Evolutionary conservation across 2,113 vertebrate species (phyloP).

Genomic region (Mustela lutreola): DNA sequence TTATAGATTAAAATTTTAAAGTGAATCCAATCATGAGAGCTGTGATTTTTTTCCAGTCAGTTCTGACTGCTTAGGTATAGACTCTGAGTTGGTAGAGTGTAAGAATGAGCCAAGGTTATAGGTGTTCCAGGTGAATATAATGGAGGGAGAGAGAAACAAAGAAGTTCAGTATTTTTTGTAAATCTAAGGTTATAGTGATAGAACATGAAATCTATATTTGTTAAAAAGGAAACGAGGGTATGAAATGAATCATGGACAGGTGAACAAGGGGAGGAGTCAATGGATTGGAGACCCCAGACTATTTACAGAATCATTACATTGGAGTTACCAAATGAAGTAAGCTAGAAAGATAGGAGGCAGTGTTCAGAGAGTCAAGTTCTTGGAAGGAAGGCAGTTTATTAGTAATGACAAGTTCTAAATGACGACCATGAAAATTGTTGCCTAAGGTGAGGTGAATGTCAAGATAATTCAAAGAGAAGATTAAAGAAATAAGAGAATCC

Average conservation of each 20-base stretch:
- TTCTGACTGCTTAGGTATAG: neutral
- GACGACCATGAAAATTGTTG: neutral
- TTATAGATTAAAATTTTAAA: conserved; percentile 34
- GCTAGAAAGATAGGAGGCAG: neutral
- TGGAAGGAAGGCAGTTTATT: neutral
- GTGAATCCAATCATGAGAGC: neutral
- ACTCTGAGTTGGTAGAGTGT: neutral
- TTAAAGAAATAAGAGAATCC: neutral
- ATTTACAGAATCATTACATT: neutral
- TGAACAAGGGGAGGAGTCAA: neutral
- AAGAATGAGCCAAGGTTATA: neutral
- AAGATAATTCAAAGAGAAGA: neutral
- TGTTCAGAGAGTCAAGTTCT: neutral
- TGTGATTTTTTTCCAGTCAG: neutral
- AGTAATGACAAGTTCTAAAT: neutral
- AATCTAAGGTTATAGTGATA: neutral
- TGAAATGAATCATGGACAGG: neutral
- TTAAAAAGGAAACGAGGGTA: neutral
- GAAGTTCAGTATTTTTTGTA: conserved; percentile 9
- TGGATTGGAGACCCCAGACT: neutral
- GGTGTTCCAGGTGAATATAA: neutral
- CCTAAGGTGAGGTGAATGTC: neutral
- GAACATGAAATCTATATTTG: neutral
- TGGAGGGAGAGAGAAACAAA: neutral
- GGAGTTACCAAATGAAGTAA: conserved; percentile 6